Evolutionary conservation across 2,888 invertebrate genomes (phyloP), one percentile per base, ranked within the genome.

Genomic region (Caenorhabditis wallacei): DNA sequence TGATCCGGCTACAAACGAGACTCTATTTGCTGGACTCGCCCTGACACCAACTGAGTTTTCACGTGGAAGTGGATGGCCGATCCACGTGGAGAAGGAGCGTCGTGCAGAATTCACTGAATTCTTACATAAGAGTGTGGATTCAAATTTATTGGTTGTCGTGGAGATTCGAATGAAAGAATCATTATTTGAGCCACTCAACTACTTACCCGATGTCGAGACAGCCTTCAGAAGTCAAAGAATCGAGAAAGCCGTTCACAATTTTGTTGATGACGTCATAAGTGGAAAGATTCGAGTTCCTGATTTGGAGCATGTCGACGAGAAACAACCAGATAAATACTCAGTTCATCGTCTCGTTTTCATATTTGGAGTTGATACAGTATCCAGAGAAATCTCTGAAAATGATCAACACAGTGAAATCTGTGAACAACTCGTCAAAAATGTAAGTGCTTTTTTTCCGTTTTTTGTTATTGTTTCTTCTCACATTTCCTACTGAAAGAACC

Each of bases 31-130:
- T 24, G 83, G 83, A n/a, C 57, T 83, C 13, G 71, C 53, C 24
- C 70, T 80, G 13, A 51, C 68, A 18, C 80, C 61, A 16, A 80
- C 68, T 30, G 80, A 83, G 54, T 83, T 83, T 48, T 56, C 74
- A 43, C 43, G 70, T 64, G 91, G 91, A 30, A 85, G 85, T 24
- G 91, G 91, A 35, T 91, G 91, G 90, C 87, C 90, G 40, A 84
- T 84, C 37, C 80, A 86, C 24, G 71, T 88, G 40, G 85, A 83
- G 5, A 59, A 63, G 37, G 85, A 83, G 43, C 72, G 84, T 26
- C 79, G 85, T 4, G 81, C 78, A 13, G 82, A 81, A 16, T 89
- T 91, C 80, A 89, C 88, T 16, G 74, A 86, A 16, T 89, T 88
- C 66, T 78, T 91, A 53, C 88, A 90, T 68, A 66, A 76, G 35